phyloP scores from a whole-genome alignment of 1,140 invertebrate species.

The Drosophila sechellia region DNA sequence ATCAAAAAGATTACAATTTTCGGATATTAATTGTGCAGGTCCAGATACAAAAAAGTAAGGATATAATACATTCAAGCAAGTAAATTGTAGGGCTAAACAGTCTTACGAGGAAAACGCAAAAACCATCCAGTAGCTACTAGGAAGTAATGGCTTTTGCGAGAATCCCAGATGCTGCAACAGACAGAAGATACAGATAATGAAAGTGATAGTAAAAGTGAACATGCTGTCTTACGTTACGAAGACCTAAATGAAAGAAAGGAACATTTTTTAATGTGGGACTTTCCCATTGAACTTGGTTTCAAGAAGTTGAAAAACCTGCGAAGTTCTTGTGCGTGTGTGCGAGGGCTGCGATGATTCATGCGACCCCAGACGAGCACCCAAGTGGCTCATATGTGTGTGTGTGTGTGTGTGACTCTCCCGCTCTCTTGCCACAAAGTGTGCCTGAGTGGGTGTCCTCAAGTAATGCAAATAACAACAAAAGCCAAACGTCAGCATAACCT shows the following conservation, averaged over 20 bases:
- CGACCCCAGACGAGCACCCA: conserved; percentile 46
- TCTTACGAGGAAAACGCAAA: neutral
- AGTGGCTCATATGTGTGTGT: conserved; percentile 19
- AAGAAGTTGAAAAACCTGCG: conserved; percentile 20
- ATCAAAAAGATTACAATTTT: neutral
- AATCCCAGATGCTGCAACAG: conserved; percentile 8
- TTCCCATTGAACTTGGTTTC: conserved; percentile 24
- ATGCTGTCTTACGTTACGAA: too few species aligned
- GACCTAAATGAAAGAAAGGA: too few species aligned
- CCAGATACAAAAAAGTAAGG: conserved; percentile 32
- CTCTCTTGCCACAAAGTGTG: neutral
- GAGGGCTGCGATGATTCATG: conserved; percentile 74
- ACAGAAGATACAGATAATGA: neutral
- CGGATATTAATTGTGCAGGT: neutral
- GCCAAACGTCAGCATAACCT: conserved; percentile 43
- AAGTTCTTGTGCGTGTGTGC: conserved; percentile 20
- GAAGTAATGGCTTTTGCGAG: neutral
- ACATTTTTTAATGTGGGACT: too few species aligned
- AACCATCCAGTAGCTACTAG: neutral
- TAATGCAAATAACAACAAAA: conserved; percentile 77
- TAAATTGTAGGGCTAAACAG: too few species aligned
- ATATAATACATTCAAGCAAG: neutral
- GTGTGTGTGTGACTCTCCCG: conserved; percentile 11
- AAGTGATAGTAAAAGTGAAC: neutral
- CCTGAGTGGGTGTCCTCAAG: conserved; percentile 27